Conservation (phyloP, 2,113 vertebrate genomes). For the Erpornis zantholeuca region DNA sequence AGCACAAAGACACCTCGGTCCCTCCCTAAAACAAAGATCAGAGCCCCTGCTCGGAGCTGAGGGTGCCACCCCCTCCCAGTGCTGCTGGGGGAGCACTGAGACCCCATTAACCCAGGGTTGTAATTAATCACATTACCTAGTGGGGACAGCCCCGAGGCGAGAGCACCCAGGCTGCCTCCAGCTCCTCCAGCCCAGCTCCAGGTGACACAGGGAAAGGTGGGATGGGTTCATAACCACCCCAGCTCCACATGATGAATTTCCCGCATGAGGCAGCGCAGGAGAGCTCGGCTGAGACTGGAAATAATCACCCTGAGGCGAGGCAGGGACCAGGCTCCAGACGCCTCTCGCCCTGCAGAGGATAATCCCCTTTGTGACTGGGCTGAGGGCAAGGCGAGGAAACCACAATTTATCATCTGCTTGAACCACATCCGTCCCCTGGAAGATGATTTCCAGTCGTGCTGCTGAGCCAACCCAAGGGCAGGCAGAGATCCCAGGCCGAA, state of each 20-base stretch:
- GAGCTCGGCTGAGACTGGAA: background rate
- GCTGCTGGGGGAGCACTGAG: background rate
- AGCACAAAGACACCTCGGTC: background rate
- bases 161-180: background rate
- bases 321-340: background rate
- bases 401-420: background rate
- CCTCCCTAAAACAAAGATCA: background rate
- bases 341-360: background rate
- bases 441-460: background rate
- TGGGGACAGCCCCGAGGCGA: background rate
- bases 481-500: background rate
- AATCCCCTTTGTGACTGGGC: conserved; percentile 42
- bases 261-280: background rate
- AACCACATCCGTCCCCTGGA: background rate
- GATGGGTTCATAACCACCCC: background rate
- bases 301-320: conserved; percentile 30
- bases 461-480: rapidly evolving
- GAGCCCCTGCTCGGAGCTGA: background rate
- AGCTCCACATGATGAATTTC: conserved; percentile 12
- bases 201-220: background rate
- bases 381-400: background rate
- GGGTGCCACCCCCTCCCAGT: background rate
- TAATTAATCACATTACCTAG: conserved; percentile 25
- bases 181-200: background rate
- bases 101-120: conserved; percentile 18